Percentiles rank a stretch among this genome's conserved stretches.
Conservation (phyloP, 2,888 invertebrate species). For the Marronus borbonicus region DNA sequence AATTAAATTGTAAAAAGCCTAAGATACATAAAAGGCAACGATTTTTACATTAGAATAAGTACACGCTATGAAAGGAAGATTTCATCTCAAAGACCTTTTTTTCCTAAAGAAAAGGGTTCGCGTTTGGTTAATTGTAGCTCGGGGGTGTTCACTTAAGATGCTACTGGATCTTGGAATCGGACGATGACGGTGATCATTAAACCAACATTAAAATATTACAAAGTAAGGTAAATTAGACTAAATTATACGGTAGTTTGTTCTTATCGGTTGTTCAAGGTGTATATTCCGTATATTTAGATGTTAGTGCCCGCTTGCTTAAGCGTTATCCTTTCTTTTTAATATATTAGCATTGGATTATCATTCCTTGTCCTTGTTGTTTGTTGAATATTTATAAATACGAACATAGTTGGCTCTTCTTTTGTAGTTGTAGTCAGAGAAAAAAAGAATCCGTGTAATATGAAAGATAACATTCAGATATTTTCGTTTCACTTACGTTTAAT, state of each 20-base stretch:
- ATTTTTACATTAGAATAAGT: neutral
- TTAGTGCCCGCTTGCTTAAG: slow-evolving; percentile 9
- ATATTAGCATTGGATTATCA: slow-evolving; percentile 20
- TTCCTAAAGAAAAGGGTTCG: neutral
- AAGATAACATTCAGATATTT: no score
- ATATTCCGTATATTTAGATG: slow-evolving; percentile 32
- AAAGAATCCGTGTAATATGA: no score
- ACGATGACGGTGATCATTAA: slow-evolving; percentile 20
- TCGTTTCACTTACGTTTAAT: no score
- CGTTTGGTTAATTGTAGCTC: slow-evolving; percentile 20
- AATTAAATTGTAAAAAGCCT: no score
- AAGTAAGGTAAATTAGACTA: slow-evolving; percentile 20
- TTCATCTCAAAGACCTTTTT: neutral
- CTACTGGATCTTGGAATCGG: slow-evolving; percentile 2
- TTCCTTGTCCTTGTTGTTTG: no score
- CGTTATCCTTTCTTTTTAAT: neutral
- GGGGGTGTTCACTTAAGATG: neutral
- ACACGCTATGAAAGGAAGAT: neutral
- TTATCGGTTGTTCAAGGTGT: neutral
- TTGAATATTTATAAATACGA: no score
- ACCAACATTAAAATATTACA: slow-evolving; percentile 29
- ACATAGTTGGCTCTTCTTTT: no score
- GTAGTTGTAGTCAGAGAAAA: no score
- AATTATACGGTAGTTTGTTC: slow-evolving; percentile 29
- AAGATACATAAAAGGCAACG: neutral